phyloP scores from a whole-genome alignment of 2,888 invertebrate genomes.

The Pandemis corylana region DNA sequence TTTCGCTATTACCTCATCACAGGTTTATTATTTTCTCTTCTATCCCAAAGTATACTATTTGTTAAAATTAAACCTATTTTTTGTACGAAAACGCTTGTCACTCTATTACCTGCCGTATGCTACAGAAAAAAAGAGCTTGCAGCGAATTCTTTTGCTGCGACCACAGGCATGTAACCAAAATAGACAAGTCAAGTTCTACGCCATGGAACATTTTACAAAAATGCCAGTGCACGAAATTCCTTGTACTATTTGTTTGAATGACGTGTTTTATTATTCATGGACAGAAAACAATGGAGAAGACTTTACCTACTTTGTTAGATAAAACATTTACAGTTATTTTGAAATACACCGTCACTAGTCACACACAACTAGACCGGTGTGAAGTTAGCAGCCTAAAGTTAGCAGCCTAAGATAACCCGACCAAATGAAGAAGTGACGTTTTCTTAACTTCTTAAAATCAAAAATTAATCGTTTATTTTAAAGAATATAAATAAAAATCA shows the following conservation, averaged over 20 bases:
- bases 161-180: neutral
- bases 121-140: conserved; percentile 7
- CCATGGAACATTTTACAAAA: neutral
- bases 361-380: no score
- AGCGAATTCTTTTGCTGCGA: conserved; percentile 3
- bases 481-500: no score
- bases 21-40: no score
- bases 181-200: neutral
- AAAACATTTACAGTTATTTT: neutral
- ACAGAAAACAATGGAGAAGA: neutral
- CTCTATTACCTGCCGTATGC: neutral
- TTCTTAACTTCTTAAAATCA: no score
- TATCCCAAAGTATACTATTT: no score
- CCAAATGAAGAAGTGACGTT: no score
- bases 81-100: neutral
- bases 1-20: no score
- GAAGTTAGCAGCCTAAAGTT: no score
- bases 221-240: neutral
- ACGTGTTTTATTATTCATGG: neutral
- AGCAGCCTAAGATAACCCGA: no score
- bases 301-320: neutral
- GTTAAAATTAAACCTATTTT: neutral
- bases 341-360: neutral
- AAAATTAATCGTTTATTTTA: no score
- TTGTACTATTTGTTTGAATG: neutral